phyloP scores from a whole-genome alignment of 1,140 invertebrate genomes.

The Panagrolaimus sp. region DNA sequence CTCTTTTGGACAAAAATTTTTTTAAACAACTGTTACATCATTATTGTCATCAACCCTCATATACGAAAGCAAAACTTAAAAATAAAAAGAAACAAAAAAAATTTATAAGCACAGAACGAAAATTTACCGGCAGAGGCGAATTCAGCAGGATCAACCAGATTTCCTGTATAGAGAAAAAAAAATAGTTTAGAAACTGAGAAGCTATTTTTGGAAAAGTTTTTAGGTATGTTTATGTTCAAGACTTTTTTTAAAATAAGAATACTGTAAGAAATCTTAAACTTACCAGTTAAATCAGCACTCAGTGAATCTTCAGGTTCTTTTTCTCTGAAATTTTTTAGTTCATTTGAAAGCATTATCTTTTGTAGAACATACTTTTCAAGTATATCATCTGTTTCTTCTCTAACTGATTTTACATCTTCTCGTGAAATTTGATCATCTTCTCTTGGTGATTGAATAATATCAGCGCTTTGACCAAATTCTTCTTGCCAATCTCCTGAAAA shows the following conservation, averaged over 20 bases:
- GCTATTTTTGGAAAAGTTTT: neutral
- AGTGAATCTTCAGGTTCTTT: conserved; percentile 37
- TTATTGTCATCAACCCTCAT: neutral
- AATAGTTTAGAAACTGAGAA: conserved; percentile 11
- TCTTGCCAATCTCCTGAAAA: conserved; percentile 53
- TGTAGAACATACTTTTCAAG: neutral
- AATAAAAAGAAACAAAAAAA: conserved; percentile 20
- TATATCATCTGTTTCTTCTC: conserved; percentile 23
- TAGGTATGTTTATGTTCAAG: neutral
- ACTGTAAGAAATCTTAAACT: neutral
- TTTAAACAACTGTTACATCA: neutral
- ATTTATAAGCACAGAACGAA: conserved; percentile 28
- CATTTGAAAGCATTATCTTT: neutral
- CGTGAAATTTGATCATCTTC: conserved; percentile 29
- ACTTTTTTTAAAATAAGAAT: neutral
- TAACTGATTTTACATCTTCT: conserved; percentile 16
- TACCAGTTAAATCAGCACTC: conserved; percentile 47
- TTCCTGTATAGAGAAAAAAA: conserved; percentile 65
- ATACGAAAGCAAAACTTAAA: conserved; percentile 20
- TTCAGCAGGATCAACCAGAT: conserved; percentile 94
- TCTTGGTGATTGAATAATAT: conserved; percentile 45
- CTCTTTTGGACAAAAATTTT: neutral
- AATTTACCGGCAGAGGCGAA: conserved; percentile 89
- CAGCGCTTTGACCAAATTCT: conserved; percentile 47
- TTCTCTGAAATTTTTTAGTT: conserved; percentile 23